These are phyloP conservation scores for Melanotaenia maccullochi DNA, from an alignment of 2,797 vertebrate species.

Conservation along the genomic window DNA sequence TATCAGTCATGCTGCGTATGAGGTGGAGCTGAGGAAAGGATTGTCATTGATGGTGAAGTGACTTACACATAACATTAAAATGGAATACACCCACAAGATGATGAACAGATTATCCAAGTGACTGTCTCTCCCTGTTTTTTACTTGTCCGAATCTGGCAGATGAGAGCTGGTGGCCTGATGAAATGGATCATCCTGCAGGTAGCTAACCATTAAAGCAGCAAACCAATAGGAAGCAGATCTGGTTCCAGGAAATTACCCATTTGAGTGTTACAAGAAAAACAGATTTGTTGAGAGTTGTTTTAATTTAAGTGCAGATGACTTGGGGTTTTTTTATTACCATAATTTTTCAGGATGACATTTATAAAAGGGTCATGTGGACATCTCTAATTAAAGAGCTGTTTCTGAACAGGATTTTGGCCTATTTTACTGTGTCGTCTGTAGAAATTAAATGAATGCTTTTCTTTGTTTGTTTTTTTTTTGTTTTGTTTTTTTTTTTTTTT, in stretches of 20 bases:
- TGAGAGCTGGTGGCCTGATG: constrained; percentile 53
- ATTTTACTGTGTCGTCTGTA: constrained; percentile 29
- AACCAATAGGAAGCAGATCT: constrained; percentile 44
- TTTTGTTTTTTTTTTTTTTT: background rate
- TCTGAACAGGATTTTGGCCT: constrained; percentile 53
- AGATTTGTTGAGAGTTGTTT: constrained; percentile 39
- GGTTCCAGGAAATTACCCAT: constrained; percentile 47
- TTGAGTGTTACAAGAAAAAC: constrained; percentile 37
- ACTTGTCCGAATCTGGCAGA: constrained; percentile 46
- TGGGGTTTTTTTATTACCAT: constrained; percentile 47
- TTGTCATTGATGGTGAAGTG: constrained; percentile 67
- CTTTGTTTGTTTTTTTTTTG: background rate
- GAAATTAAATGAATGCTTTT: constrained; percentile 36
- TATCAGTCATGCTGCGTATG: constrained; percentile 55
- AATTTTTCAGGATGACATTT: constrained; percentile 36
- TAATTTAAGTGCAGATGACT: constrained; percentile 44
- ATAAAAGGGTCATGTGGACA: constrained; percentile 56
- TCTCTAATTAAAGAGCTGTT: constrained; percentile 49
- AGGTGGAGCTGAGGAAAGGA: constrained; percentile 54
- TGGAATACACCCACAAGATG: constrained; percentile 61
- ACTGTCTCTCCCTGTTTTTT: constrained; percentile 26
- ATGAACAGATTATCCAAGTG: constrained; percentile 73
- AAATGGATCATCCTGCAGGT: constrained; percentile 62
- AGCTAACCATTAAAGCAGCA: constrained; percentile 48
- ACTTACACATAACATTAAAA: constrained; percentile 68